phyloP scores from a whole-genome alignment of 2,888 invertebrate species.

The Erebia epiphron region DNA sequence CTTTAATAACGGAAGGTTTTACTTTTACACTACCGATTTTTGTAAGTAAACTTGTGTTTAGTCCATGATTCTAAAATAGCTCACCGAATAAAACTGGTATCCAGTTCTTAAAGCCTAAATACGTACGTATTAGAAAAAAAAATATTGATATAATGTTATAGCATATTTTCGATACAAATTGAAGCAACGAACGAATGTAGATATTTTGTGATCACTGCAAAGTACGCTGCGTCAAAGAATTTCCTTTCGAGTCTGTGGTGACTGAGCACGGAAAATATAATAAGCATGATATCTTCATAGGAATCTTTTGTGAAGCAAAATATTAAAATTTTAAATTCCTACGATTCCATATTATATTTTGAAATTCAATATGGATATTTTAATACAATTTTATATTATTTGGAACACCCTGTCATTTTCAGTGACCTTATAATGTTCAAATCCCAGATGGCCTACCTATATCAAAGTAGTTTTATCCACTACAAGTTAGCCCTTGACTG shows the following conservation, averaged over 20 bases:
- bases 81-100: too few species aligned
- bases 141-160: too few species aligned
- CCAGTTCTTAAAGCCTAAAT: too few species aligned
- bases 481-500: too few species aligned
- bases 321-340: slow-evolving; percentile 13
- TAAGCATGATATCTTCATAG: slow-evolving; percentile 18
- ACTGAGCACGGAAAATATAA: slow-evolving; percentile 18
- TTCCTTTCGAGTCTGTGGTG: slow-evolving; percentile 11
- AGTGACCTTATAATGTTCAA: background rate
- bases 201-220: slow-evolving; percentile 14
- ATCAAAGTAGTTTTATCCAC: too few species aligned
- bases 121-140: too few species aligned
- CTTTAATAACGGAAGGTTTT: too few species aligned
- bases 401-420: background rate
- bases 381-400: background rate
- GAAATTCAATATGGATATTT: slow-evolving; percentile 3
- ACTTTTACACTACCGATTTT: too few species aligned
- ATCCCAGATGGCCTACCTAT: too few species aligned
- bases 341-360: background rate
- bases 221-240: slow-evolving; percentile 22
- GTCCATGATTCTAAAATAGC: too few species aligned
- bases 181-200: background rate
- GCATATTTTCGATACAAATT: slow-evolving; percentile 15
- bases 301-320: slow-evolving; percentile 20
- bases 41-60: too few species aligned